These are phyloP conservation scores for Xiphorhynchus elegans DNA, from an alignment of 2,113 vertebrate genomes.

Conservation along the genomic window DNA sequence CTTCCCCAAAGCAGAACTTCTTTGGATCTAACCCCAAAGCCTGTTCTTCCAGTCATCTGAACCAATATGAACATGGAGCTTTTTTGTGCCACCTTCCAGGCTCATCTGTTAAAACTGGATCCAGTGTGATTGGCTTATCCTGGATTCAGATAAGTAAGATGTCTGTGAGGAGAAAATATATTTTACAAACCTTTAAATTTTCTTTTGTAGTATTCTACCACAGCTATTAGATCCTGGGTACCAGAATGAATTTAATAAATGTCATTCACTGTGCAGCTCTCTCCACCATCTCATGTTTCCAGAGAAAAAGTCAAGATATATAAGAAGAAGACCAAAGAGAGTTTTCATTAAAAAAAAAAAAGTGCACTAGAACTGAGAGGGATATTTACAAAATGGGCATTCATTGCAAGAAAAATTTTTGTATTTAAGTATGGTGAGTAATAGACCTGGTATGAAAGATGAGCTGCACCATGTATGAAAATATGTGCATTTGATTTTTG, in stretches of 20 bases:
- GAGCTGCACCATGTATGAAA: neutral
- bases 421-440: neutral
- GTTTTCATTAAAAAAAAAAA: neutral
- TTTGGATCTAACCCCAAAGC: neutral
- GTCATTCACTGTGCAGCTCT: neutral
- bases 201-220: neutral
- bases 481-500: neutral
- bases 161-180: neutral
- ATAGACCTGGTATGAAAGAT: neutral
- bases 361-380: neutral
- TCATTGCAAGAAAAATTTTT: neutral
- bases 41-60: neutral
- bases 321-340: neutral
- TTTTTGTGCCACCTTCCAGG: neutral
- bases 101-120: neutral
- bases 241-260: neutral
- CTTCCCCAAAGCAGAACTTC: neutral
- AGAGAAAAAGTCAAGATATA: neutral
- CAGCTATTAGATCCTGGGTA: neutral
- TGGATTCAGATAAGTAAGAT: constrained; percentile 47
- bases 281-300: neutral
- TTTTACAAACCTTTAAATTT: neutral
- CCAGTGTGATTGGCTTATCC: neutral
- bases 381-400: neutral
- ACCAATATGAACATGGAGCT: fast-evolving